Percentiles rank a stretch among this genome's conserved stretches.
Evolutionary conservation across 2,113 vertebrate genomes (phyloP).

Genomic region (Pionites leucogaster): DNA sequence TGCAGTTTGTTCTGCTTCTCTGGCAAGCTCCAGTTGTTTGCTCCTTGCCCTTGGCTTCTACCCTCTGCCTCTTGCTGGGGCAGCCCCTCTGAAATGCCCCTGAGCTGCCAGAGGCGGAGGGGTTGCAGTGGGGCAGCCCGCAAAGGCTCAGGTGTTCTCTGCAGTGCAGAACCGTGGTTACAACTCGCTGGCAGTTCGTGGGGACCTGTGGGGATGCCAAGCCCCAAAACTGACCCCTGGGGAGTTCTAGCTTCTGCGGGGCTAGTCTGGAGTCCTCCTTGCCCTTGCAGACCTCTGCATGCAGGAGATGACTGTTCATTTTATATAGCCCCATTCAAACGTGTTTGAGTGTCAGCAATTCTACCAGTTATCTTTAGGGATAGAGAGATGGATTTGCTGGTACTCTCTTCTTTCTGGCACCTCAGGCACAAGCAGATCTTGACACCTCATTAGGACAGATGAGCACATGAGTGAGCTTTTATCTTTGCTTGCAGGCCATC

Average conservation of each 20-base stretch:
- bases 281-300: not conserved
- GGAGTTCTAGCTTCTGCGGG: not conserved
- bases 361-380: not conserved
- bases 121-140: not conserved
- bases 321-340: not conserved
- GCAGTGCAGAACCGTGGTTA: not conserved
- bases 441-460: not conserved
- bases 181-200: not conserved
- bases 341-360: not conserved
- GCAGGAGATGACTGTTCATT: not conserved
- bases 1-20: constrained; percentile 1
- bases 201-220: not conserved
- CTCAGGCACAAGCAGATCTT: not conserved
- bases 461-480: not conserved
- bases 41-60: not conserved
- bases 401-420: not conserved
- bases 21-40: not conserved
- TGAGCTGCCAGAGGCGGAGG: not conserved
- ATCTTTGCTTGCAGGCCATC: not conserved
- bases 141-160: not conserved
- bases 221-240: not conserved
- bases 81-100: not conserved
- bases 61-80: not conserved
- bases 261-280: not conserved
- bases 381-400: not conserved